phyloP scores from a whole-genome alignment of 1,140 invertebrate genomes.

The Polypedilum vanderplanki region DNA sequence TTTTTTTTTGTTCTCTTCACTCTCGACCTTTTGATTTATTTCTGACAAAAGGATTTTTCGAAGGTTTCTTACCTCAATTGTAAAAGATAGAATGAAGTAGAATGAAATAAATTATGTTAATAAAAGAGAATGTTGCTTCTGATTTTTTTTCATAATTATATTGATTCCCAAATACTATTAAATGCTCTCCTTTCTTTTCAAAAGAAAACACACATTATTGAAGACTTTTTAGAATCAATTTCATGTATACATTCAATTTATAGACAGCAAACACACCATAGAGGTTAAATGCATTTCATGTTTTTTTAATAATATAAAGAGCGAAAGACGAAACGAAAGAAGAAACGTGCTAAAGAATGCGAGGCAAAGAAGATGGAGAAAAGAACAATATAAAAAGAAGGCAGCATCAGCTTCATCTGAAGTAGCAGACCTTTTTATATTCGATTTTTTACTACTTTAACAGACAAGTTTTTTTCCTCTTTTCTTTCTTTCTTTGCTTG shows the following conservation, averaged over 20 bases:
- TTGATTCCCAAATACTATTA: no score
- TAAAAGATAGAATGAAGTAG: neutral
- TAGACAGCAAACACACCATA: neutral
- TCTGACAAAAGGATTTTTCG: conserved; percentile 11
- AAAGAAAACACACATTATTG: no score
- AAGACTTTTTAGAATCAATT: no score
- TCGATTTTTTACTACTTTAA: conserved; percentile 26
- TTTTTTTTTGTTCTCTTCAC: neutral
- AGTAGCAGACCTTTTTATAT: conserved; percentile 21
- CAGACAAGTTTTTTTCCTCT: conserved; percentile 11
- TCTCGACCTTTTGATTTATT: conserved; percentile 7
- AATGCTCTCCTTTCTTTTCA: no score
- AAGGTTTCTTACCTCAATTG: neutral
- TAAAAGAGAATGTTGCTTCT: conserved; percentile 4
- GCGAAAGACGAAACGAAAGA: neutral
- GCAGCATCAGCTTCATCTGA: conserved; percentile 23
- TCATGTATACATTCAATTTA: no score
- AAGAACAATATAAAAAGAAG: conserved; percentile 19
- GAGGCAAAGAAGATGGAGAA: neutral
- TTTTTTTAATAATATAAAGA: conserved; percentile 4
- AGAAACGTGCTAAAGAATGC: conserved; percentile 11
- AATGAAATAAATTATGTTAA: conserved; percentile 14
- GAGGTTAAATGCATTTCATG: conserved; percentile 18
- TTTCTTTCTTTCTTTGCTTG: neutral
- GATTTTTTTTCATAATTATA: neutral